These are phyloP conservation scores for Cyclura pinguis DNA, from an alignment of 2,797 vertebrate species.

Conservation along the genomic window DNA sequence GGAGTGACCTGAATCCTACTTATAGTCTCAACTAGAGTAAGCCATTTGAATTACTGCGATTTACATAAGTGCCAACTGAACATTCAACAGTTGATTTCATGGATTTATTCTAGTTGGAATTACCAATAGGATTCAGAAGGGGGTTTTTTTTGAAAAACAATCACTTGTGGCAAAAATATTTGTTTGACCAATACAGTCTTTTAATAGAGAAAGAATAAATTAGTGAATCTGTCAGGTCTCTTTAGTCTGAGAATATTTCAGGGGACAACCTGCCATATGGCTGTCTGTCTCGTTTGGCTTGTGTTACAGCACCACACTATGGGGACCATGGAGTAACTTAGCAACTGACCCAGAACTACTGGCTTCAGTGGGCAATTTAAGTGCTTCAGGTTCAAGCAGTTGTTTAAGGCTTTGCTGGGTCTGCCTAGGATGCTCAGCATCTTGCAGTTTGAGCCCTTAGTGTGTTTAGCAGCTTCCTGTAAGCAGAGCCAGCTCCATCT, in stretches of 20 bases:
- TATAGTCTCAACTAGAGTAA: no score
- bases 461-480: not conserved
- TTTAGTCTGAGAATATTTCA: not conserved
- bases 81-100: no score
- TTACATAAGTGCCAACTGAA: no score
- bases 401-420: constrained; percentile 22
- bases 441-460: not conserved
- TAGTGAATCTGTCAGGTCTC: not conserved
- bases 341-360: not conserved
- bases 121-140: not conserved
- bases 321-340: not conserved
- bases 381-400: constrained; percentile 12
- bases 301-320: constrained; percentile 20
- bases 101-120: no score
- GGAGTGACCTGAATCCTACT: not conserved
- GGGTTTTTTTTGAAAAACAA: not conserved
- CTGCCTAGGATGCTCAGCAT: constrained; percentile 23
- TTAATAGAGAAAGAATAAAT: not conserved
- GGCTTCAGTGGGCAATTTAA: constrained; percentile 1
- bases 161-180: not conserved
- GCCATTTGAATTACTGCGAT: no score
- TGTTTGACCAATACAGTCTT: not conserved
- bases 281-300: not conserved
- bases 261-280: not conserved
- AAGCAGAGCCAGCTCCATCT: not conserved